Base-by-base conservation (phyloP, 1,140 invertebrate species). In the Coelopa frigida region DNA sequence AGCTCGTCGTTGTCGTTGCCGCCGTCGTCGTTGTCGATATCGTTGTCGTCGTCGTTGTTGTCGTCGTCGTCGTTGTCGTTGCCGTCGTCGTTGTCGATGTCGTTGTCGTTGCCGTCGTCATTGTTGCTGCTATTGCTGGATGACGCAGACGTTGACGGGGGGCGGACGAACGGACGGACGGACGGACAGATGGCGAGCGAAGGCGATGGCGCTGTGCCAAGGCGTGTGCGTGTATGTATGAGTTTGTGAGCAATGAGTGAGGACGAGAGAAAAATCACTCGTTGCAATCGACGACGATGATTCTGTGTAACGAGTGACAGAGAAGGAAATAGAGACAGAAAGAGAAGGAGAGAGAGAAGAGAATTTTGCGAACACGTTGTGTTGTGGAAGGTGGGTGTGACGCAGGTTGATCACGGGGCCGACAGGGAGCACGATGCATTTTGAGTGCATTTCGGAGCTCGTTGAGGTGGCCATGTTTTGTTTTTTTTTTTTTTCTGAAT, bases 1-100 rank as follows among this genome's bases (percentile, higher is more conserved):
- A 67, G 63, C 63, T 67, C 54, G 47, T 33, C 29, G 33, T 35
- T 44, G 29, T 37, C 18, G 21, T 15, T 36, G 20, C 12, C 10
- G 18, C 12, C 35, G 3, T n/a, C 31, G 31, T 49, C 5, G 0
- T 11, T 31, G 32, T 27, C 21, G 26, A 40, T 48, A 47, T 33
- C 35, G 36, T 32, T 47, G 18, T 39, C 41, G 18, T 32, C 15
- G 24, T 39, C 24, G 23, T 47, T 47, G 36, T 32, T 35, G 8
- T 26, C 33, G 15, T 18, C 20, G 18, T 41, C 23, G 24, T 23
- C 11, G 31, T 31, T 26, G 26, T 35, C 41, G 33, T 37, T 46
- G 12, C 14, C 22, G 36, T 37, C 22, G 36, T 18, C 22, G 3
- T 33, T 33, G 3, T 33, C 8, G 31, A 14, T 17, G 31, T 39